Base-by-base conservation (phyloP, 2,888 invertebrate species). In the Troides helena region DNA sequence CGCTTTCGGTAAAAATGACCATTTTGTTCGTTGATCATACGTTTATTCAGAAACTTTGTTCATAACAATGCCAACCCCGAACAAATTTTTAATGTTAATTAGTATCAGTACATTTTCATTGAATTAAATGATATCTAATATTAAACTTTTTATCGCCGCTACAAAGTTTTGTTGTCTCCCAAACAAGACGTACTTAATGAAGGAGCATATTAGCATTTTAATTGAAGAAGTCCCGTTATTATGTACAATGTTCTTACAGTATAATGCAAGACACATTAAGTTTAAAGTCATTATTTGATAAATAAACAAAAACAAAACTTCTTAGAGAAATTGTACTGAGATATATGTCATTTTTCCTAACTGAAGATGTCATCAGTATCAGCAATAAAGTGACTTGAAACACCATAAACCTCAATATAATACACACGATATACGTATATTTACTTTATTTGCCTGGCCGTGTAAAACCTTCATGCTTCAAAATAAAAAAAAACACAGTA, bases 141-240 rank as follows among this genome's bases (percentile, higher is more conserved):
- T 14, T 46, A 46, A 46, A 46, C 46, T 14, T 46, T 46, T 53
- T 53, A 7, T n/a, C n/a, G n/a, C 1, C 53, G 53, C 21, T 25
- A 7, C 18, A 8, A 59, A 46, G 57, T 25, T 59, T 53, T 53
- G n/a, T 53, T 18, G n/a, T 53, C 18, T n/a, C 53, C 18, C n/a
- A 53, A 53, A 53, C 53, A 18, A 53, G n/a, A 12, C 18, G 53
- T n/a, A n/a, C 53, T 53, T 53, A 53, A 53, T n/a, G 53, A 53
- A 53, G n/a, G 18, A n/a, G 53, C 53, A 53, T 53, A 53, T n/a
- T 53, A 53, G n/a, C n/a, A n/a, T 53, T n/a, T 53, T 53, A n/a
- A 53, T 53, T 53, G 53, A 53, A 53, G 6, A 53, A 53, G n/a
- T n/a, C n/a, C 53, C 53, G 53, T 53, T 53, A n/a, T n/a, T 53